Conservation (phyloP, 2,888 invertebrate genomes). For the Neoitamus cyanurus region DNA sequence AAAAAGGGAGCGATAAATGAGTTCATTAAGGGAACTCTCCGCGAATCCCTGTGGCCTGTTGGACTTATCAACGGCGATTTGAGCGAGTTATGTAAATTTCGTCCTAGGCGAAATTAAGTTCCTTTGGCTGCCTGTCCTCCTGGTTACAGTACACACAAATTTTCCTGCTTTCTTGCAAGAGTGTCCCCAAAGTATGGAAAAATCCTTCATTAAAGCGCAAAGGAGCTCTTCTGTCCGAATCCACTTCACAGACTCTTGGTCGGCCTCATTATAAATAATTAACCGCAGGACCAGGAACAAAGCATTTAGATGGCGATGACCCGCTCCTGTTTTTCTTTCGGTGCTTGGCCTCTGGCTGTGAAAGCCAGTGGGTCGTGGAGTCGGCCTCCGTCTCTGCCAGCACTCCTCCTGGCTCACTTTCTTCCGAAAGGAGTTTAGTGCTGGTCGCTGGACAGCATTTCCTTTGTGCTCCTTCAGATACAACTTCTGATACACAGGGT, state of each 20-base stretch:
- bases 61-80: not conserved
- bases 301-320: slow-evolving; percentile 44
- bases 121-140: not conserved
- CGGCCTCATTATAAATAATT: slow-evolving; percentile 47
- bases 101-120: not conserved
- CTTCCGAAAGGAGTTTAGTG: slow-evolving; percentile 49
- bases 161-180: not conserved
- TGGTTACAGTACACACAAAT: not conserved
- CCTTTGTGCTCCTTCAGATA: slow-evolving; percentile 21
- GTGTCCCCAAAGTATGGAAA: not conserved
- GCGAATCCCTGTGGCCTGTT: not conserved
- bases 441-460: slow-evolving; percentile 45
- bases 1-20: not conserved
- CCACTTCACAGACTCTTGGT: not conserved
- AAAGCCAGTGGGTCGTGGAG: not conserved
- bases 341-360: slow-evolving; percentile 1
- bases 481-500: not conserved
- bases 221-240: not conserved
- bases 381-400: not conserved
- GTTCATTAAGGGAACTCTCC: not conserved
- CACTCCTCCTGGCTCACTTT: slow-evolving; percentile 7
- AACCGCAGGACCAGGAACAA: slow-evolving; percentile 47
- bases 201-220: not conserved
- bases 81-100: not conserved
- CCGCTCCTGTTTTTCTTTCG: slow-evolving; percentile 13